Evolutionary conservation across 2,888 invertebrate species (phyloP).

Genomic region (Amblyteles armatorius): DNA sequence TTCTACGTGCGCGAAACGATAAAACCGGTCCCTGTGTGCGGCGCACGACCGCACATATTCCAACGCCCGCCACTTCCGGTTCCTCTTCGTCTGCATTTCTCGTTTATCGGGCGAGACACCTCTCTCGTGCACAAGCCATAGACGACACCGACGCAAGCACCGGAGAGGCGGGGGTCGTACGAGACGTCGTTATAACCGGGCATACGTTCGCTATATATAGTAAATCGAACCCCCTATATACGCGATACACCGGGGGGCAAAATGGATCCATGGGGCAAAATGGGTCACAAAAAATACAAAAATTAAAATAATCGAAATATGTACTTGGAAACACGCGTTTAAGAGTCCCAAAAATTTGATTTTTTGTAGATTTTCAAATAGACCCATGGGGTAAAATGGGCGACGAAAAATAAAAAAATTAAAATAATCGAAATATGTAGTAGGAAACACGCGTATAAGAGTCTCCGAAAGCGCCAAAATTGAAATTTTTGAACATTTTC

Average conservation of each 20-base stretch:
- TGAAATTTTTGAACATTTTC: no score
- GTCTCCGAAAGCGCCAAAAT: no score
- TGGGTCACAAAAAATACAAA: no score
- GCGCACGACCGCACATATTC: constrained; percentile 27
- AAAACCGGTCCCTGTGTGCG: constrained; percentile 42
- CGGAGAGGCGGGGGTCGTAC: constrained; percentile 13
- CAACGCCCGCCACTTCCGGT: constrained; percentile 61
- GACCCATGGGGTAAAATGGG: no score
- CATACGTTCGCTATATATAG: constrained; percentile 12
- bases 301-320: no score
- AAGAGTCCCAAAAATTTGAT: no score
- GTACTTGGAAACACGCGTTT: no score
- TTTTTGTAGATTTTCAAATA: no score
- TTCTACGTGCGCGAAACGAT: constrained; percentile 30
- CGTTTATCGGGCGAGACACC: constrained; percentile 15
- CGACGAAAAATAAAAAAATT: no score
- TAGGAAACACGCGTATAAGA: no score
- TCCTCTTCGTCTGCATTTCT: constrained; percentile 49
- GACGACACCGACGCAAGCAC: background rate
- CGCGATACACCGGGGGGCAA: background rate
- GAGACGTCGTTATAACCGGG: constrained; percentile 29
- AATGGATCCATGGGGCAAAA: no score
- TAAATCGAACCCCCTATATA: background rate
- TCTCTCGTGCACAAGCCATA: constrained; percentile 10
- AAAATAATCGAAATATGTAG: no score